Conservation (phyloP, 2,797 vertebrate genomes). For the Phrynocephalus guinanensis region DNA sequence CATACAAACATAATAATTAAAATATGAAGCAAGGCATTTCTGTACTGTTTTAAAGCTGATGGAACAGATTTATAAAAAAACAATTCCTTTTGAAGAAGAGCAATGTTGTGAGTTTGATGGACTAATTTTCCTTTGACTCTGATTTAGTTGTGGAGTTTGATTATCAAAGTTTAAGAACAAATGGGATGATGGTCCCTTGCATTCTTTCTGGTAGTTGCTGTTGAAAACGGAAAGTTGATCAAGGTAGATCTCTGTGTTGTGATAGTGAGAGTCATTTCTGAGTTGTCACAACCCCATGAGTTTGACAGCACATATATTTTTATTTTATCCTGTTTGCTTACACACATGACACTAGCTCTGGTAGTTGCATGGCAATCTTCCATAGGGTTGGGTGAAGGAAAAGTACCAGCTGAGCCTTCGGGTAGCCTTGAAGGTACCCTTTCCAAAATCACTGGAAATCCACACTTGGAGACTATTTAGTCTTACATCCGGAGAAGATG, state of each 20-base stretch:
- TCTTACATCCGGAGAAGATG: background rate
- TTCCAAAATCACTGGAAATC: background rate
- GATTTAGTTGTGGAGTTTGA: background rate
- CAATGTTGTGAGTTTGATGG: conserved; percentile 16
- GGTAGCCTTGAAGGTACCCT: too few species aligned
- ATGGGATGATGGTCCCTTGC: too few species aligned
- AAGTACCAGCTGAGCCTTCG: background rate
- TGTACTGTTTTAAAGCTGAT: background rate
- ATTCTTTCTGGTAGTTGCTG: background rate
- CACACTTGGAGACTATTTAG: background rate
- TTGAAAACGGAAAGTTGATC: background rate
- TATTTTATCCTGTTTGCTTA: background rate
- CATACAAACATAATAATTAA: background rate
- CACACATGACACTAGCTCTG: background rate
- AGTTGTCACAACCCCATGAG: background rate
- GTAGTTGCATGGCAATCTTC: background rate
- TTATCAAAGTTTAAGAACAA: background rate
- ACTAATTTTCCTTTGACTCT: background rate
- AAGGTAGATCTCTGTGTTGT: background rate
- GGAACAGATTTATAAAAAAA: background rate
- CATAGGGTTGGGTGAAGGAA: background rate
- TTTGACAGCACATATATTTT: background rate
- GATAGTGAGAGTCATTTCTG: background rate
- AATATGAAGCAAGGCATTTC: background rate
- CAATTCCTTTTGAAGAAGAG: conserved; percentile 10